A percentile compares a stretch with the other conserved stretches of the same genome.
phyloP scores from a whole-genome alignment of 2,113 vertebrate genomes.

The Hoplias malabaricus region DNA sequence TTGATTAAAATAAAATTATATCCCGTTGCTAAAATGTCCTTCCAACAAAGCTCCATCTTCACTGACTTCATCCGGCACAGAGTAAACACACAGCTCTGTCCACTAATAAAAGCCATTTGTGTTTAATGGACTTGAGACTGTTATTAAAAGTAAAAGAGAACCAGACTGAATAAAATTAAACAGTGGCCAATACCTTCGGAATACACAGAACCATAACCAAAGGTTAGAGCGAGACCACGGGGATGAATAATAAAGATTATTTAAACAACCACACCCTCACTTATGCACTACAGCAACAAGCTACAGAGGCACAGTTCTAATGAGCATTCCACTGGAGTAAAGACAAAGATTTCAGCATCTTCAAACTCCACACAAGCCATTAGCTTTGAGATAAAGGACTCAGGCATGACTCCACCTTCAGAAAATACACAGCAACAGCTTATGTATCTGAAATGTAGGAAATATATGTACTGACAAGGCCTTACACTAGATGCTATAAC shows the following conservation, averaged over 20 bases:
- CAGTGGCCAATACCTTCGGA: neutral
- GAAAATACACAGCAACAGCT: neutral
- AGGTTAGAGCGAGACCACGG: neutral
- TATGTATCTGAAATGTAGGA: too few species aligned
- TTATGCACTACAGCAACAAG: neutral
- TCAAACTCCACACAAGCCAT: neutral
- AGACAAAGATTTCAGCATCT: neutral
- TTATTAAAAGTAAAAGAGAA: too few species aligned
- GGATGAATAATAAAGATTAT: slow-evolving; percentile 3
- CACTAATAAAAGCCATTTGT: too few species aligned
- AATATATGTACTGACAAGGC: too few species aligned
- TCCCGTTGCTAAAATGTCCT: too few species aligned
- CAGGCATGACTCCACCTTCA: neutral
- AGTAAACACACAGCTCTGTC: too few species aligned
- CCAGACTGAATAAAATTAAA: too few species aligned
- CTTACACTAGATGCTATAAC: too few species aligned
- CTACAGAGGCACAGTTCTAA: neutral
- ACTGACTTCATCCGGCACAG: too few species aligned
- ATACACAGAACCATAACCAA: neutral
- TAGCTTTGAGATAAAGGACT: neutral
- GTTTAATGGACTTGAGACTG: too few species aligned
- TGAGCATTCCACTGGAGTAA: neutral
- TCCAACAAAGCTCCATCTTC: too few species aligned
- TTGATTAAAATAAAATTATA: too few species aligned
- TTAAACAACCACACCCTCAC: slow-evolving; percentile 4